Evolutionary conservation across 1,140 invertebrate species (phyloP), one percentile per base, ranked within the genome.

Genomic region (Danaus melanippus): DNA sequence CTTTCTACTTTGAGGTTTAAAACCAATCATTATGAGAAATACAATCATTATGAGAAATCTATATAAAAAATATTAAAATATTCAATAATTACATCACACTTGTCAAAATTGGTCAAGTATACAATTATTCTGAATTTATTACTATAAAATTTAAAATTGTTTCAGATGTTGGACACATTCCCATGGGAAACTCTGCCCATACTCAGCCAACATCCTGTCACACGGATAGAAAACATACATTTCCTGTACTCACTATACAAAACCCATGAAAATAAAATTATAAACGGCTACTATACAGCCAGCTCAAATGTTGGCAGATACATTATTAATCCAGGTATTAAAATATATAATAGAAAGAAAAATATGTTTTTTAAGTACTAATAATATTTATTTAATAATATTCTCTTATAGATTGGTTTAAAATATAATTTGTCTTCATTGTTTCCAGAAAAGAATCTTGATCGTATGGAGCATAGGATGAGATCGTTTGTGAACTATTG

Each of bases 121-220:
- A 44, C 12, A 21, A 45, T 11, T 45, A 8, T 50, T 4, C 11
- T 50, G 11, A 42, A 9, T 43, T 43, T 10, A 43, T 21, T 43
- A 7, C 46, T 21, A 43, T 49, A 50, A 10, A 21, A 15, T 32
- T 32, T 39, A 39, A 40, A 39, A 41, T 50, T 42, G 42, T 84
- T 86, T 56, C 71, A 95, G 93, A 80, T 86, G 47, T 72, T 95
- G 32, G 93, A 95, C 78, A 88, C 89, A 50, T 86, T 95, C 55
- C 93, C 93, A 0, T 94, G 93, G 90, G 94, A 96, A 83, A 90
- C 90, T 53, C 82, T 94, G 49, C 87, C 90, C 6, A 79, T 92
- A 5, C 64, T 95, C 9, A 81, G 82, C 47, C 71, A 88, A 39
- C 89, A 92, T 50, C 90, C 92, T 8, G 89, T 94, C 0, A 90